phyloP scores from a whole-genome alignment of 2,113 vertebrate genomes.

The Laticauda colubrina region DNA sequence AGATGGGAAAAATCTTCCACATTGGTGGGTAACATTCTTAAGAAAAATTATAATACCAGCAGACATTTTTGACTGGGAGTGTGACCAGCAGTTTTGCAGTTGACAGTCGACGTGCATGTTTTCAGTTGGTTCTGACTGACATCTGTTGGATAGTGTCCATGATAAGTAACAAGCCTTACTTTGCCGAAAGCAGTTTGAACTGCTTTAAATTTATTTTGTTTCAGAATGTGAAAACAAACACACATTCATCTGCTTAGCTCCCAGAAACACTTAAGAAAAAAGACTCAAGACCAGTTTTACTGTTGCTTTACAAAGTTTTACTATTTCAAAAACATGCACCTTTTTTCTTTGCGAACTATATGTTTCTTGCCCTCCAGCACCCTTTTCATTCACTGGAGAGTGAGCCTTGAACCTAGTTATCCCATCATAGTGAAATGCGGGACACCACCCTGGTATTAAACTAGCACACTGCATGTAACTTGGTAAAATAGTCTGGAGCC shows the following conservation, averaged over 20 bases:
- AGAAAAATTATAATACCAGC: neutral
- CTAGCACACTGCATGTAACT: neutral
- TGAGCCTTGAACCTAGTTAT: neutral
- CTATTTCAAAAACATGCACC: neutral
- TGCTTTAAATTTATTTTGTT: constrained; percentile 5
- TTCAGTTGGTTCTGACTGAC: neutral
- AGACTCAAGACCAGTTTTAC: neutral
- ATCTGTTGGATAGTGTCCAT: neutral
- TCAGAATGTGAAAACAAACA: constrained; percentile 1
- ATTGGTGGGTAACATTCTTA: neutral
- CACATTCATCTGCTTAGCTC: neutral
- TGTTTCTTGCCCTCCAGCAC: neutral
- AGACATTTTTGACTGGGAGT: neutral
- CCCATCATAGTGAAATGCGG: neutral
- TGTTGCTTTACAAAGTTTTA: neutral
- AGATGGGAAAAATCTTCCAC: neutral
- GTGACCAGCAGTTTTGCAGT: neutral
- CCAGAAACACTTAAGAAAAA: neutral
- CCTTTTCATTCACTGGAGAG: neutral
- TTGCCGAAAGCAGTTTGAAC: neutral
- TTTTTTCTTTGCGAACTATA: neutral
- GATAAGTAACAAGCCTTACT: neutral
- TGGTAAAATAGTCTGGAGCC: neutral
- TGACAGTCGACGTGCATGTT: neutral
- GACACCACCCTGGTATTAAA: neutral